Base-by-base conservation (phyloP, 2,113 vertebrate species). In the Thermophis baileyi region DNA sequence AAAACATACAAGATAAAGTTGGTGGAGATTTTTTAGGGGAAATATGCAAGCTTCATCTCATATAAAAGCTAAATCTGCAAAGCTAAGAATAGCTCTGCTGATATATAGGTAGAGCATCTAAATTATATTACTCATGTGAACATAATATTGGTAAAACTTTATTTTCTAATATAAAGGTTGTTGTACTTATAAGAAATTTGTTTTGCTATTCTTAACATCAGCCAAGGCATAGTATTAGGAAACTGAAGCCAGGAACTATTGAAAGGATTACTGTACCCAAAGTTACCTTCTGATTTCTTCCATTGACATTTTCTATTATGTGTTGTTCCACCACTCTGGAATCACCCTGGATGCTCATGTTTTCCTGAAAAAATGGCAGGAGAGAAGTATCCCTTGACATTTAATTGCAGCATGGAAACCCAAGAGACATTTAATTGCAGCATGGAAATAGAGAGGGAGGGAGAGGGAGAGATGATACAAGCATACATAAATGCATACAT, bases 121-220 rank as follows among this genome's bases (percentile, higher is more conserved):
- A 63, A 2, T 91, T 22, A 44, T 35, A 89, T 93, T 93, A 93
- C 91, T 95, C 85, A 3, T 14, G 10, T 40, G 8, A 94, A 51
- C 88, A 40, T 90, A 91, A 87, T 88, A 47, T 69, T 51, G 74
- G 95, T 95, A 95, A 95, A 90, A 95, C 95, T 91, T 93, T 54
- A 89, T 94, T 96, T 91, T 92, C 93, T 53, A 89, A 10, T 91
- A 86, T 57, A 24, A 92, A 86, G 10, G 3, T 11, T 85, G 85
- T 53, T 60, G 92, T 93, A 89, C 44, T 55, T 88, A 54, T 91
- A 40, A 25, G 9, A 93, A 94, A 35, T 30, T 60, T 30, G 94
- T 95, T 94, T 90, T 44, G 40, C 92, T 53, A 57, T 22, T 25
- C 24, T 44, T 46, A 40, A n/a, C 9, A 5, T 27, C 53, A 57